A percentile compares a stretch with the other conserved stretches of the same genome.
phyloP scores from a whole-genome alignment of 1,140 invertebrate genomes.

The Penaeus japonicus region DNA sequence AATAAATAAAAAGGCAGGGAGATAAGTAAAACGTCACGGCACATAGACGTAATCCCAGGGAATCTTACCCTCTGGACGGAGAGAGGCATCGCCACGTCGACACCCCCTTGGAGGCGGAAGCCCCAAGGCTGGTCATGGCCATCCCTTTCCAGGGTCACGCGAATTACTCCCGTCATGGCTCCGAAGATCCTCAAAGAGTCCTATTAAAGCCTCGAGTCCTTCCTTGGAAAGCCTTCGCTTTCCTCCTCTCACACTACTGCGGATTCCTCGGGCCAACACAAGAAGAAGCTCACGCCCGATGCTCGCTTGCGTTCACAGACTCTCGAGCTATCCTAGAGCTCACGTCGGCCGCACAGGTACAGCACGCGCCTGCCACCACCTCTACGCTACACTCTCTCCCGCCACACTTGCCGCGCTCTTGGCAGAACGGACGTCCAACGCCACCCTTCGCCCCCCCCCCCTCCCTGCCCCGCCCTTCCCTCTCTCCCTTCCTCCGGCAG shows the following conservation, averaged over 20 bases:
- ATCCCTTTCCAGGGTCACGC: conserved; percentile 77
- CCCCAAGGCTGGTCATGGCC: conserved; percentile 84
- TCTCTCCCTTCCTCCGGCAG: background rate
- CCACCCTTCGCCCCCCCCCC: background rate
- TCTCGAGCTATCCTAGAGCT: too few species aligned
- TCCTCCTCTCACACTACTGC: conserved; percentile 19
- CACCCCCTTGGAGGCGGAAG: conserved; percentile 87
- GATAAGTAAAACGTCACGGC: too few species aligned
- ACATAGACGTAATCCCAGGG: background rate
- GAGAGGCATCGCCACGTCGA: conserved; percentile 86
- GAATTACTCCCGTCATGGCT: conserved; percentile 38
- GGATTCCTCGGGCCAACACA: conserved; percentile 20
- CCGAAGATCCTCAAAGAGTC: background rate
- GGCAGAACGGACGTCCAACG: conserved; percentile 28
- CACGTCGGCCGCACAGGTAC: too few species aligned
- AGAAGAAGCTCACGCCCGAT: background rate
- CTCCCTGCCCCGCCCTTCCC: too few species aligned
- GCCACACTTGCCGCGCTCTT: conserved; percentile 49
- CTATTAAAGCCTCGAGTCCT: background rate
- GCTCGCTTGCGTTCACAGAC: background rate
- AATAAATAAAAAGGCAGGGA: too few species aligned
- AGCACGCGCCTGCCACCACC: conserved; percentile 32
- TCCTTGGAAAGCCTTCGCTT: background rate
- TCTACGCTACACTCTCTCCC: conserved; percentile 45
- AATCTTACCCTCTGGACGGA: conserved; percentile 86